Conservation (phyloP, 2,113 vertebrate genomes). For the Dipodomys ordii region DNA sequence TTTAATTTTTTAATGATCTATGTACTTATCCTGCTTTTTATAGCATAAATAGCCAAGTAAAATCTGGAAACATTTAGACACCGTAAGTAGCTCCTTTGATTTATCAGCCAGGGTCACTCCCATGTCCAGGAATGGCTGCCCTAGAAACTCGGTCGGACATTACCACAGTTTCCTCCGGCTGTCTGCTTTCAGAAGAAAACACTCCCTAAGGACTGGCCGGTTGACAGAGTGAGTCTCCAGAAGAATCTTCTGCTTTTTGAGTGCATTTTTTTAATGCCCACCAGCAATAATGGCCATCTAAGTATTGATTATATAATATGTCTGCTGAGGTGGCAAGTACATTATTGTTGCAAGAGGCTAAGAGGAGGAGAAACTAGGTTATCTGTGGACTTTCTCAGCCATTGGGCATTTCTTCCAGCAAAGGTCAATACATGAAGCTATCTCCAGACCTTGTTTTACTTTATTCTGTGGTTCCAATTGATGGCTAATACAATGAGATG, state of each 20-base stretch:
- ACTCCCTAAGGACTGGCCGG: constrained; percentile 37
- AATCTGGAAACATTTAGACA: constrained; percentile 25
- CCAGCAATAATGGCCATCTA: constrained; percentile 78
- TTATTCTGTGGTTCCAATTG: constrained; percentile 69
- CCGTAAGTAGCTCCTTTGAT: background rate
- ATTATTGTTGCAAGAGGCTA: constrained; percentile 74
- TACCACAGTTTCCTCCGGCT: constrained; percentile 55
- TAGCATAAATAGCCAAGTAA: background rate
- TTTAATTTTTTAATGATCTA: constrained; percentile 49
- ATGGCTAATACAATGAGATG: constrained; percentile 70
- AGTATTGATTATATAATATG: constrained; percentile 83
- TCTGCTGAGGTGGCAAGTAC: constrained; percentile 79
- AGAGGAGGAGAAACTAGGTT: constrained; percentile 78
- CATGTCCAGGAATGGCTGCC: background rate
- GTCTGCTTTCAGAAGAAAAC: constrained; percentile 62
- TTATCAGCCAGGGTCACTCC: background rate
- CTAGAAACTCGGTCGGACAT: constrained; percentile 55
- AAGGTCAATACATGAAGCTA: constrained; percentile 69
- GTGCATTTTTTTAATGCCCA: constrained; percentile 72
- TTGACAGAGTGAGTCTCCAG: constrained; percentile 68
- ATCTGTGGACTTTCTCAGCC: constrained; percentile 66
- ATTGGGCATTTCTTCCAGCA: constrained; percentile 74
- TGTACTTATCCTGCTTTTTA: constrained; percentile 52
- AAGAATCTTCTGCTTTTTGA: constrained; percentile 68
- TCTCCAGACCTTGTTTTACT: constrained; percentile 66